phyloP scores from a whole-genome alignment of 2,888 invertebrate species.

The Andrena hattorfiana region DNA sequence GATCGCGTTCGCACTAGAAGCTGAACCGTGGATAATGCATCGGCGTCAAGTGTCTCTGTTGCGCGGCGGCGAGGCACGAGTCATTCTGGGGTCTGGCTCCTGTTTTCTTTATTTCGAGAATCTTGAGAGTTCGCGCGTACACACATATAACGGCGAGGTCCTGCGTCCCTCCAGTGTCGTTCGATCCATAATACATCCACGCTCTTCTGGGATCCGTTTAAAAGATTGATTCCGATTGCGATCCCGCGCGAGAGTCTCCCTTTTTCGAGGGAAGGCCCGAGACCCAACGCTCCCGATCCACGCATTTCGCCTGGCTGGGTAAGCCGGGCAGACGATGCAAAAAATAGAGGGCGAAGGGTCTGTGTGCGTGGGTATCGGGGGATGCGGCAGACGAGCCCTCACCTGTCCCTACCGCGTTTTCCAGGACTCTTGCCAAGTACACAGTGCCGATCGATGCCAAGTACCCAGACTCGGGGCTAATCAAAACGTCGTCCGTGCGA shows the following conservation, averaged over 20 bases:
- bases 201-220: constrained; percentile 40
- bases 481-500: constrained; percentile 67
- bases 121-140: neutral
- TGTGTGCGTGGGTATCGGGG: constrained; percentile 12
- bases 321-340: constrained; percentile 20
- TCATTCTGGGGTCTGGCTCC: neutral
- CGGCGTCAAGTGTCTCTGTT: constrained; percentile 28
- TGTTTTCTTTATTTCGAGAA: constrained; percentile 10
- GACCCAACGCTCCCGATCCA: neutral
- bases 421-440: constrained; percentile 71
- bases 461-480: constrained; percentile 58
- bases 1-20: neutral
- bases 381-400: constrained; percentile 58
- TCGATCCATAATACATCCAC: constrained; percentile 44
- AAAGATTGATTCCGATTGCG: constrained; percentile 52
- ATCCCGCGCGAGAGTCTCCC: neutral
- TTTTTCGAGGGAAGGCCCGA: neutral
- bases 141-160: neutral
- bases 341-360: neutral
- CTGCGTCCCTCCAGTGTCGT: constrained; percentile 8
- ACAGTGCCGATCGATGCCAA: constrained; percentile 62
- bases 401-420: constrained; percentile 68
- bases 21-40: constrained; percentile 8
- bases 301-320: neutral
- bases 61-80: neutral